A percentile compares a stretch with the other conserved stretches of the same genome.
Evolutionary conservation across 1,140 invertebrate species (phyloP).

Genomic region (Drosophila ogumai): DNA sequence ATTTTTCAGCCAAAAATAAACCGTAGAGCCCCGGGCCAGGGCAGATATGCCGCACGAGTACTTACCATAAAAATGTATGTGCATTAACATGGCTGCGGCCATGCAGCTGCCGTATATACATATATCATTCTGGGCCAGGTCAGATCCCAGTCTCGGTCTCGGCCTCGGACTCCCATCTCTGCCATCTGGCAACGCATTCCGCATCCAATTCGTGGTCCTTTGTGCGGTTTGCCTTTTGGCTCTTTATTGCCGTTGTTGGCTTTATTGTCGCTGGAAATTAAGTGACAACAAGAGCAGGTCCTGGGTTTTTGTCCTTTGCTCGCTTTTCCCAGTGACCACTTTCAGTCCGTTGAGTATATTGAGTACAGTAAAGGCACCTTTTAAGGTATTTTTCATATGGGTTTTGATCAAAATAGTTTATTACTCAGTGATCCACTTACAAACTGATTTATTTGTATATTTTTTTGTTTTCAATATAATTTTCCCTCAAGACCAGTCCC

Average conservation of each 20-base stretch:
- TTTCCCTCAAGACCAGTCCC: not conserved
- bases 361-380: not conserved
- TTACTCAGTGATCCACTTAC: not conserved
- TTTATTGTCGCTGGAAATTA: constrained; percentile 34
- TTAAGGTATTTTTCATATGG: no score
- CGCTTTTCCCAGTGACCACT: not conserved
- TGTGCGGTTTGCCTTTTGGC: constrained; percentile 34
- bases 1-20: not conserved
- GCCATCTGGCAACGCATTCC: constrained; percentile 10
- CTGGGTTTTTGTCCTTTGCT: not conserved
- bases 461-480: not conserved
- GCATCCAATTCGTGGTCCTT: constrained; percentile 25
- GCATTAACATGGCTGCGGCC: constrained; percentile 8
- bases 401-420: no score
- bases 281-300: constrained; percentile 11
- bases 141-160: not conserved
- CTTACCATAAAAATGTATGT: constrained; percentile 19
- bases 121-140: constrained; percentile 16
- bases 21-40: not conserved
- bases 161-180: not conserved
- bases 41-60: not conserved
- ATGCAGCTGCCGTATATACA: constrained; percentile 17
- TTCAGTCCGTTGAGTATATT: not conserved
- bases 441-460: not conserved
- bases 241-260: constrained; percentile 36